Percentiles rank a stretch among this genome's conserved stretches.
phyloP scores from a whole-genome alignment of 2,888 invertebrate species.

The Hirtodrosophila confusa region DNA sequence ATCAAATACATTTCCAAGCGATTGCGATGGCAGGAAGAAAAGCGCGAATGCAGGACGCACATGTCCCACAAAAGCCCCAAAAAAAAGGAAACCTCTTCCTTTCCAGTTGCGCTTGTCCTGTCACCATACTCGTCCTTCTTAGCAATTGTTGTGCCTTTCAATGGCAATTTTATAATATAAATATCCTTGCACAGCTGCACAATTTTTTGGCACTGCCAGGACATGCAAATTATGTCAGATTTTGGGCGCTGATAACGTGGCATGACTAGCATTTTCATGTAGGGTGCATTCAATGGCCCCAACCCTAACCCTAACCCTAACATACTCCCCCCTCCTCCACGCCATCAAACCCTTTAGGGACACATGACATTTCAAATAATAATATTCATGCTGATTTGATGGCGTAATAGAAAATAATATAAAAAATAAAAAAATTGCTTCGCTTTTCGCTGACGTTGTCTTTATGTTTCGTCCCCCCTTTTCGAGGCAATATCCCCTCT shows the following conservation, averaged over 20 bases:
- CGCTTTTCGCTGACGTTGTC: constrained; percentile 68
- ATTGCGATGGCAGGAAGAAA: too few species aligned
- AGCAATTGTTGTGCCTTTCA: constrained; percentile 29
- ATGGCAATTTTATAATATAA: constrained; percentile 59
- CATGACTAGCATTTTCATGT: constrained; percentile 59
- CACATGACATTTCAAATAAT: constrained; percentile 70
- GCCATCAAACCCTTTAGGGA: not conserved
- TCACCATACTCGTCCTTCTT: not conserved
- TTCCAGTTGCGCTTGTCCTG: not conserved
- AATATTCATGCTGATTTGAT: constrained; percentile 76
- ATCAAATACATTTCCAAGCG: not conserved
- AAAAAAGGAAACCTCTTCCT: not conserved
- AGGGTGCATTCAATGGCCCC: constrained; percentile 5
- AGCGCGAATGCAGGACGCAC: not conserved
- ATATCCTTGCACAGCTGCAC: constrained; percentile 60
- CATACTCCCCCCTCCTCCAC: not conserved
- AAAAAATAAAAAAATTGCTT: constrained; percentile 21
- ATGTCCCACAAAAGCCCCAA: constrained; percentile 11
- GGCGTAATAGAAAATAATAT: constrained; percentile 53
- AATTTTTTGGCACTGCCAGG: constrained; percentile 34
- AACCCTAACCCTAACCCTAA: not conserved
- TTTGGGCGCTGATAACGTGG: constrained; percentile 55
- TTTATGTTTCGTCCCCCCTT: constrained; percentile 14
- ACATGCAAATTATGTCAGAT: constrained; percentile 73
- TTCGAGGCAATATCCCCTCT: not conserved